Evolutionary conservation across 2,888 invertebrate species (phyloP).

Genomic region (Andrena marginata): DNA sequence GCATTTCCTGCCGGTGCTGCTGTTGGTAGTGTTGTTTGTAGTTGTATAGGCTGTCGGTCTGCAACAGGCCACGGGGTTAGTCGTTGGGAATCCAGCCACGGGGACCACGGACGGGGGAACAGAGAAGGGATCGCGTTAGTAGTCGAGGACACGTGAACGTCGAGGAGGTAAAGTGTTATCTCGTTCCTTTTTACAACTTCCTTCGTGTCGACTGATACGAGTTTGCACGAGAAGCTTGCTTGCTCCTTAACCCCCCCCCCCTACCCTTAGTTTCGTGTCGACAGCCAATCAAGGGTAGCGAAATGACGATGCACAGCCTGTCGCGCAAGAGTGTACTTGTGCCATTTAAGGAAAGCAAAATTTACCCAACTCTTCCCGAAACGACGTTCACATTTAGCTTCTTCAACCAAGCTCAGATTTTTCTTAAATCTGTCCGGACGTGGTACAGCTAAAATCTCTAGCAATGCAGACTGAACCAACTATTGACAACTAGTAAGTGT

Average conservation of each 20-base stretch:
- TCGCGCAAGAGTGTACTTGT: too few relatives aligned
- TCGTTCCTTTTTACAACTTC: slow-evolving; percentile 10
- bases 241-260: too few relatives aligned
- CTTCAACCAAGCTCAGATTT: too few relatives aligned
- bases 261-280: too few relatives aligned
- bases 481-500: neutral
- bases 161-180: slow-evolving; percentile 41
- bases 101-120: slow-evolving; percentile 13
- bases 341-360: too few relatives aligned
- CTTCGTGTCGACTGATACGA: neutral
- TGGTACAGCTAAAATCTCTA: neutral
- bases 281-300: too few relatives aligned
- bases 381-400: too few relatives aligned
- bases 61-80: slow-evolving; percentile 82
- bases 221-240: too few relatives aligned
- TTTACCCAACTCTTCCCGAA: too few relatives aligned
- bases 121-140: slow-evolving; percentile 42
- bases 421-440: too few relatives aligned
- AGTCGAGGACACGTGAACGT: slow-evolving; percentile 15
- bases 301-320: too few relatives aligned
- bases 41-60: slow-evolving; percentile 84
- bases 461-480: too few relatives aligned
- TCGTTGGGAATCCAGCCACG: slow-evolving; percentile 61
- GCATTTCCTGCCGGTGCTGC: slow-evolving; percentile 83
- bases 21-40: slow-evolving; percentile 84